Conservation (phyloP, 2,113 vertebrate genomes). For the Chamaea fasciata region DNA sequence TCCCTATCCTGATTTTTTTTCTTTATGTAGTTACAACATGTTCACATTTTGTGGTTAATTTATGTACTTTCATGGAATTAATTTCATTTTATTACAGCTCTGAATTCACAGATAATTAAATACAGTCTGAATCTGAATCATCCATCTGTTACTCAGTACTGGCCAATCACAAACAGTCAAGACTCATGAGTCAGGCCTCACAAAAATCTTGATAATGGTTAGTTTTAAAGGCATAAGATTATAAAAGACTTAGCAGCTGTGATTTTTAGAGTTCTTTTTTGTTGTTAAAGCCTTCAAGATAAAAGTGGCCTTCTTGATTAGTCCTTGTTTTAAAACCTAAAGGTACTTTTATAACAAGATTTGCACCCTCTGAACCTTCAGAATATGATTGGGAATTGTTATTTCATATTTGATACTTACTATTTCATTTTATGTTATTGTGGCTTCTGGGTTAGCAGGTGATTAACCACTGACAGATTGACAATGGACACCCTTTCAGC, state of each 20-base stretch:
- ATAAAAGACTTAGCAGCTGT: neutral
- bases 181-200: constrained; percentile 3
- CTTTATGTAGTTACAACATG: neutral
- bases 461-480: neutral
- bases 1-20: neutral
- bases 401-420: neutral
- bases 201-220: neutral
- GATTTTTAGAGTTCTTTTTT: neutral
- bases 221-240: neutral
- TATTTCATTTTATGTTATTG: neutral
- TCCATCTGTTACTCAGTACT: constrained; percentile 14
- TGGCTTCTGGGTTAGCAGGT: neutral
- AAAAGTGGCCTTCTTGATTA: neutral
- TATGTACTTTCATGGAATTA: neutral
- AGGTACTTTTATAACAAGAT: neutral
- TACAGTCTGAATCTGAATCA: constrained; percentile 27
- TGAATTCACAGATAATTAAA: constrained; percentile 30
- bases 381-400: neutral
- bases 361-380: neutral
- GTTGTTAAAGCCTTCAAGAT: neutral
- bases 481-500: neutral
- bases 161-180: neutral
- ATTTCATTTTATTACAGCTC: constrained; percentile 29
- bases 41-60: neutral
- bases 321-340: neutral